A percentile compares a stretch with the other conserved stretches of the same genome.
Evolutionary conservation across 2,113 vertebrate genomes (phyloP).

Genomic region (Nycticebus coucang): DNA sequence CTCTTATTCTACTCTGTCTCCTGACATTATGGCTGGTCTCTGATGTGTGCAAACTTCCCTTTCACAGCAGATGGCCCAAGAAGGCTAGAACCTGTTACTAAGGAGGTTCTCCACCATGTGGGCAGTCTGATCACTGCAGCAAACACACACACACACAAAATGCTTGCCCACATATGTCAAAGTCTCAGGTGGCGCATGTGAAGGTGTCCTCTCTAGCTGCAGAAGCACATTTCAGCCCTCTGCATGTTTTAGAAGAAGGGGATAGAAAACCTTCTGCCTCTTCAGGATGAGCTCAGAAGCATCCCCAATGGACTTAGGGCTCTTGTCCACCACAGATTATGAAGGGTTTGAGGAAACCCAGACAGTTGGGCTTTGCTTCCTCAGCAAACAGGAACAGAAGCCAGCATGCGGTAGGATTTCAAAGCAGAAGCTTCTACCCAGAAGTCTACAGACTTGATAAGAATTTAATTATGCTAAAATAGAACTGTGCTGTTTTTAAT

Average conservation of each 20-base stretch:
- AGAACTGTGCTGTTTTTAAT: constrained; percentile 27
- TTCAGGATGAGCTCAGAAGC: neutral
- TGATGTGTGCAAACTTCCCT: neutral
- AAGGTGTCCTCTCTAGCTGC: neutral
- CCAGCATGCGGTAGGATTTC: neutral
- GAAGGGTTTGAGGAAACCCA: neutral
- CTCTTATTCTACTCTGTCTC: neutral
- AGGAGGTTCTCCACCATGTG: neutral
- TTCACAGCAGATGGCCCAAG: neutral
- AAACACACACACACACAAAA: neutral
- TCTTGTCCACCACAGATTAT: neutral
- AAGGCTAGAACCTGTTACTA: neutral
- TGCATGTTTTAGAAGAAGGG: neutral
- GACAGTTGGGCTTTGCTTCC: neutral
- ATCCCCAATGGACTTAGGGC: neutral
- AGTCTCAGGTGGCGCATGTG: neutral
- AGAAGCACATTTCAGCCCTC: neutral
- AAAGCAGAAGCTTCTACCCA: constrained; percentile 31
- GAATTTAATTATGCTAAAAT: constrained; percentile 57
- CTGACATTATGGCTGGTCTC: neutral
- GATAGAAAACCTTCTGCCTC: neutral
- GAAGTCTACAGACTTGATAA: constrained; percentile 16
- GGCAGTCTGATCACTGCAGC: neutral
- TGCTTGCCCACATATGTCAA: neutral
- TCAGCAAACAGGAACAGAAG: neutral